Conservation (phyloP, 2,113 vertebrate genomes). For the Solenodon paradoxus region DNA sequence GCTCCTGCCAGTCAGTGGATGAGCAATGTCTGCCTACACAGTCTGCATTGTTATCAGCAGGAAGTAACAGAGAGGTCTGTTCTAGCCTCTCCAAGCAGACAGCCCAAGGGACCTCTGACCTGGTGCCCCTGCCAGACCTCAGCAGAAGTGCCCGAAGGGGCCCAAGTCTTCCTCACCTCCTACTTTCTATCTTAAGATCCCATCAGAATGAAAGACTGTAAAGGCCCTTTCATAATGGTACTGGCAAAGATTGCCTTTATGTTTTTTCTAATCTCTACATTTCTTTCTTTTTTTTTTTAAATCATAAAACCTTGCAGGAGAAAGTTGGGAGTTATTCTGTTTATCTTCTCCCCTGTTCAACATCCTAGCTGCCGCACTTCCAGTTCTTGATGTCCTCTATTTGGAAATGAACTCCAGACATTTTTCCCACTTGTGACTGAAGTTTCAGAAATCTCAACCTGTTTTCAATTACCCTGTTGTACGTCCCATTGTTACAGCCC, state of each 20-base stretch:
- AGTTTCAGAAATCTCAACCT: neutral
- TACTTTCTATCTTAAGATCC: neutral
- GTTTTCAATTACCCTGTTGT: neutral
- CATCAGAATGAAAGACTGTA: neutral
- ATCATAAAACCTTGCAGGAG: neutral
- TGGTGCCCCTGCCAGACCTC: neutral
- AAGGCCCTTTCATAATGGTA: neutral
- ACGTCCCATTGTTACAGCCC: neutral
- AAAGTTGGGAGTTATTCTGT: neutral
- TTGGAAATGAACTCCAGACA: neutral
- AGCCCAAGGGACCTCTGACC: neutral
- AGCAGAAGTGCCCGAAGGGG: neutral
- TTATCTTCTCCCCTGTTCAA: neutral
- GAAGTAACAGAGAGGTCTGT: neutral
- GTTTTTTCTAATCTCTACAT: neutral
- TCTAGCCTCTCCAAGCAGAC: neutral
- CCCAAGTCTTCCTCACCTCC: neutral
- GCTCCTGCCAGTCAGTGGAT: neutral
- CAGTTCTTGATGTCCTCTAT: neutral
- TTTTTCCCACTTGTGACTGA: neutral
- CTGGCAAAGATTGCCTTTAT: neutral
- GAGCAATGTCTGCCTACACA: slow-evolving; percentile 2
- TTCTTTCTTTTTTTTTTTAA: neutral
- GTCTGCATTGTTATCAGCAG: neutral
- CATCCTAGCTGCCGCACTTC: neutral